phyloP scores from a whole-genome alignment of 1,140 invertebrate species.

The Papilio aristodemus region DNA sequence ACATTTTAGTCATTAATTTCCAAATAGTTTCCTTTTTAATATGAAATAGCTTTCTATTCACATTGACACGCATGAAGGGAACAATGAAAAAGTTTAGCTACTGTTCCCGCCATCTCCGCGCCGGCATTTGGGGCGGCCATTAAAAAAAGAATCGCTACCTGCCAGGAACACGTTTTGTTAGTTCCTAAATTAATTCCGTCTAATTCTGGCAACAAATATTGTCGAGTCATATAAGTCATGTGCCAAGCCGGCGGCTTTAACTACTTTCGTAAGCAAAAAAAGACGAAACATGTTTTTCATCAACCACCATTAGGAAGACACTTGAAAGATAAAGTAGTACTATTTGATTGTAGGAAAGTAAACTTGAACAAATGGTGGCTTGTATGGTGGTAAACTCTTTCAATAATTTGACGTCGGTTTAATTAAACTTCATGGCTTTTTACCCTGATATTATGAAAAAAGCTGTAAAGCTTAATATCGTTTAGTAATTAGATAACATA shows the following conservation, averaged over 20 bases:
- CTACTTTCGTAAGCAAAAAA: constrained; percentile 56
- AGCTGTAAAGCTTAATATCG: neutral
- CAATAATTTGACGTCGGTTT: neutral
- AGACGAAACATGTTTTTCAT: constrained; percentile 63
- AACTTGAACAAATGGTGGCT: constrained; percentile 5
- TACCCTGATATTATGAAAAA: neutral
- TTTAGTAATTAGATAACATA: neutral
- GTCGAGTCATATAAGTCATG: constrained; percentile 69
- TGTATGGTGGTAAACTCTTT: constrained; percentile 14
- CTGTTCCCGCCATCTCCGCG: constrained; percentile 53
- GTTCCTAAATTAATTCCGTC: constrained; percentile 75
- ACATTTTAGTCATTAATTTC: constrained; percentile 28
- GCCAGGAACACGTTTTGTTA: constrained; percentile 57
- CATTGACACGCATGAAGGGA: constrained; percentile 64
- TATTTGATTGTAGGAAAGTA: constrained; percentile 39
- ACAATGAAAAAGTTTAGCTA: constrained; percentile 71
- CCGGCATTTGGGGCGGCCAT: constrained; percentile 44
- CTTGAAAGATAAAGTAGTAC: constrained; percentile 67
- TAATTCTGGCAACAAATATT: constrained; percentile 63
- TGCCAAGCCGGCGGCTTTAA: constrained; percentile 64
- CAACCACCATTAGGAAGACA: constrained; percentile 69
- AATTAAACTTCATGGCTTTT: constrained; percentile 6
- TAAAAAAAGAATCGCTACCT: constrained; percentile 68
- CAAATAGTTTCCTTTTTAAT: constrained; percentile 47
- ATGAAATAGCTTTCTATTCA: constrained; percentile 75